phyloP scores from a whole-genome alignment of 2,888 invertebrate species.

The Globia sparganii region DNA sequence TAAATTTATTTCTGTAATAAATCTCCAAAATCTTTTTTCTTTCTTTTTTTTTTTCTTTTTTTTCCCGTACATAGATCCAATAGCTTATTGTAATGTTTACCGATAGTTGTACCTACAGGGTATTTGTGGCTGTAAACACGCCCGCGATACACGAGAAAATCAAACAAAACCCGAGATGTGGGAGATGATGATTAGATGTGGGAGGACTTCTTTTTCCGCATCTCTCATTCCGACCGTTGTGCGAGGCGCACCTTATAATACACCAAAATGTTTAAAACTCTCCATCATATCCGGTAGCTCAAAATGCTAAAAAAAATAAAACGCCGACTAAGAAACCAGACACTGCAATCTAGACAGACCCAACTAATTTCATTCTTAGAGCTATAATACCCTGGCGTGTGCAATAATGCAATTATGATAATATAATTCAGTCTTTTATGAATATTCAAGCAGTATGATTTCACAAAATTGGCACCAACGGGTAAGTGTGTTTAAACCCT shows the following conservation, averaged over 20 bases:
- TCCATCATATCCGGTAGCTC: neutral
- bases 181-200: neutral
- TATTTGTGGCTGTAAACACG: neutral
- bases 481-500: slow-evolving; percentile 64
- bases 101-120: neutral
- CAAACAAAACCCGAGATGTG: neutral
- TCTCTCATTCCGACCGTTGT: neutral
- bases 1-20: no score
- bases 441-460: slow-evolving; percentile 75
- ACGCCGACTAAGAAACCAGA: neutral
- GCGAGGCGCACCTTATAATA: neutral
- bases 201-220: neutral
- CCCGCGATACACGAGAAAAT: neutral
- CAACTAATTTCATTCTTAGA: slow-evolving; percentile 8
- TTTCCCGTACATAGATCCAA: neutral
- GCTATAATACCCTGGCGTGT: slow-evolving; percentile 21
- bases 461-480: slow-evolving; percentile 72
- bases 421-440: slow-evolving; percentile 70
- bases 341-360: slow-evolving; percentile 33
- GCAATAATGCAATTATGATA: slow-evolving; percentile 62
- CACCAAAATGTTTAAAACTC: neutral
- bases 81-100: neutral
- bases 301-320: slow-evolving; percentile 4
- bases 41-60: no score
- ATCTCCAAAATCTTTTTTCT: no score